These are phyloP conservation scores for Horisme vitalbata DNA, from an alignment of 2,888 invertebrate species.

Conservation along the genomic window DNA sequence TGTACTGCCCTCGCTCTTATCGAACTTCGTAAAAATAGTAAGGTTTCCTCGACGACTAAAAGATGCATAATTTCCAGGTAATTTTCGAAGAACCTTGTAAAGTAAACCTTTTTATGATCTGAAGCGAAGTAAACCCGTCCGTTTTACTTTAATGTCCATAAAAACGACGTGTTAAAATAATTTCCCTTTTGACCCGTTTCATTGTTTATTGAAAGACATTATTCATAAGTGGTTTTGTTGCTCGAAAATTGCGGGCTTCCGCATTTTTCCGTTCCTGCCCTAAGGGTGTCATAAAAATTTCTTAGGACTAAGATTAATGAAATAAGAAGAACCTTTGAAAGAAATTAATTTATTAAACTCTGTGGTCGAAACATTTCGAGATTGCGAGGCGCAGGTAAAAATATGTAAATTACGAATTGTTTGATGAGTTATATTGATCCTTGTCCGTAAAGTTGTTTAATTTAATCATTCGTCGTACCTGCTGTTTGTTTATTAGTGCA, in stretches of 20 bases:
- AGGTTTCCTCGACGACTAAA: too few relatives aligned
- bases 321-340: constrained; percentile 44
- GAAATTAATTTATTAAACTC: constrained; percentile 46
- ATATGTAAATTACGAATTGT: constrained; percentile 31
- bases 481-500: constrained; percentile 19
- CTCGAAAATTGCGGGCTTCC: constrained; percentile 41
- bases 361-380: constrained; percentile 30
- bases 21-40: too few relatives aligned
- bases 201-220: constrained; percentile 36
- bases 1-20: background rate
- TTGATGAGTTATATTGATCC: constrained; percentile 28
- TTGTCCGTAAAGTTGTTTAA: constrained; percentile 21
- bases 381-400: constrained; percentile 26
- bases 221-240: constrained; percentile 33
- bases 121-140: background rate
- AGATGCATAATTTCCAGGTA: too few relatives aligned
- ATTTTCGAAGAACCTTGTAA: background rate
- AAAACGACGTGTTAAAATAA: constrained; percentile 28
- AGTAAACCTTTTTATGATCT: constrained; percentile 3
- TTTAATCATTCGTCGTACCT: constrained; percentile 17
- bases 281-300: constrained; percentile 50
- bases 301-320: constrained; percentile 51
- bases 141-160: constrained; percentile 4
- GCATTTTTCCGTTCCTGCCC: constrained; percentile 44
- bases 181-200: constrained; percentile 32